Percentiles rank a stretch among this genome's conserved stretches.
Evolutionary conservation across 2,113 vertebrate genomes (phyloP).

Genomic region (Mus musculus): GRCm39 chr1:46071501-46072000

Average conservation of each 20-base stretch:
- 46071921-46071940: not conserved
- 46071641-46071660: not conserved
- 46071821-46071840: too few relatives aligned
- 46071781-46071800: not conserved
- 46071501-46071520: too few relatives aligned
- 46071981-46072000: not conserved
- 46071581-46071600: too few relatives aligned
- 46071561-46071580: too few relatives aligned
- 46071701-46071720: not conserved
- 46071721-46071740: not conserved
- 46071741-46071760: not conserved
- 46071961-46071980: not conserved
- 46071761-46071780: not conserved
- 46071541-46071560: too few relatives aligned
- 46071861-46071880: not conserved
- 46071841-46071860: not conserved
- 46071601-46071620: too few relatives aligned
- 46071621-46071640: too few relatives aligned
- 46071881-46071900: not conserved
- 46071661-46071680: not conserved
- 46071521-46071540: too few relatives aligned
- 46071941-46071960: not conserved
- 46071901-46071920: not conserved
- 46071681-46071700: not conserved
- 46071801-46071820: too few relatives aligned